These are phyloP conservation scores for Nothocercus nigrocapillus DNA, from an alignment of 2,113 vertebrate species.

Conservation along the genomic window DNA sequence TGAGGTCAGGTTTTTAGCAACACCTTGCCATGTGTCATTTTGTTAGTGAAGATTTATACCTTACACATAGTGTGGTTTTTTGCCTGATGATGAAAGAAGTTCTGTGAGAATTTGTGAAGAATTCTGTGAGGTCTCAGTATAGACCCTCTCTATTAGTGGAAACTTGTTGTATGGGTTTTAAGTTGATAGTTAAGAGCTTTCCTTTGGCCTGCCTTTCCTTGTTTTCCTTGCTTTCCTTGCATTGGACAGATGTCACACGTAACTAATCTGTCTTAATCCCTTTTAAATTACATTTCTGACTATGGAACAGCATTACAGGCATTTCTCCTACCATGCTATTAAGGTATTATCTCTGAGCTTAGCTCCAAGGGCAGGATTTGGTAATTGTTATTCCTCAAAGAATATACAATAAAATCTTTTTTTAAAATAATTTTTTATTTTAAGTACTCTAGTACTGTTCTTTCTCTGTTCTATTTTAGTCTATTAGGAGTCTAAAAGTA, in stretches of 20 bases:
- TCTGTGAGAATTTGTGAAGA: not conserved
- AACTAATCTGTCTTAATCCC: constrained; percentile 13
- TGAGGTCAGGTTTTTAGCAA: not conserved
- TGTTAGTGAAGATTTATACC: not conserved
- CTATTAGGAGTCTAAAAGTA: not conserved
- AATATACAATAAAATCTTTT: constrained; percentile 13
- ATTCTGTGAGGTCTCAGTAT: too few species aligned
- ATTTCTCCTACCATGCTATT: not conserved
- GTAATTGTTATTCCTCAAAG: not conserved
- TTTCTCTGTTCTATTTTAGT: not conserved
- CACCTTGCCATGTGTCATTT: not conserved
- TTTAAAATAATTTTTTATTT: not conserved
- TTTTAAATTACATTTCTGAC: constrained; percentile 58
- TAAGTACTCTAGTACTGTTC: not conserved
- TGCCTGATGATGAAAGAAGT: not conserved
- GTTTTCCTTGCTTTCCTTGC: constrained; percentile 12
- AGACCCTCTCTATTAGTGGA: not conserved
- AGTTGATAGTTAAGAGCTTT: not conserved
- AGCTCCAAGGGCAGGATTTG: not conserved
- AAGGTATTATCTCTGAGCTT: not conserved
- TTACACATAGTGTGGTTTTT: not conserved
- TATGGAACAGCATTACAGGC: not conserved
- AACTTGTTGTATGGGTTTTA: constrained; percentile 27
- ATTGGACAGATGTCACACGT: not conserved
- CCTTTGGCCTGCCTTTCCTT: not conserved